Evolutionary conservation across 2,888 invertebrate species (phyloP).

Genomic region (Patella depressa): DNA sequence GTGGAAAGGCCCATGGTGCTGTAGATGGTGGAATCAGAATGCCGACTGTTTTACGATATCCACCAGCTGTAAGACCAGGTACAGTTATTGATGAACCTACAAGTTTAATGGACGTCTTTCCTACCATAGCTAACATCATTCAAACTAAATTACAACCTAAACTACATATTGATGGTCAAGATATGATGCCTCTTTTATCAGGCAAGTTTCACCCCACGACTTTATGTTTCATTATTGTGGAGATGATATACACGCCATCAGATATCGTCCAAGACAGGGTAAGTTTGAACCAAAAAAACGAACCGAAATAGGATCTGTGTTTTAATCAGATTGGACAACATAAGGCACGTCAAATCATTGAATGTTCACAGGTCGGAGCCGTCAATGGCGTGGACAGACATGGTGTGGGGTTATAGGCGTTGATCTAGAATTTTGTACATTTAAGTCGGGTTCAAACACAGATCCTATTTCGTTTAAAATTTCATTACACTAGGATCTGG

Average conservation of each 20-base stretch:
- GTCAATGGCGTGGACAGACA: too few relatives aligned
- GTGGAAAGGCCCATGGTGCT: slow-evolving; percentile 67
- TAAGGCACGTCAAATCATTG: too few relatives aligned
- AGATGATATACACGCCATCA: slow-evolving; percentile 55
- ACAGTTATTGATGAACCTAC: slow-evolving; percentile 58
- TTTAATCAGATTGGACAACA: too few relatives aligned
- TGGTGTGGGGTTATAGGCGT: too few relatives aligned
- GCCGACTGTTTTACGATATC: slow-evolving; percentile 66
- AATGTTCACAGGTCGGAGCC: too few relatives aligned
- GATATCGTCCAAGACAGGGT: slow-evolving; percentile 56
- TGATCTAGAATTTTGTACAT: too few relatives aligned
- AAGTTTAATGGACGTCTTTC: slow-evolving; percentile 69
- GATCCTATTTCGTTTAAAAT: too few relatives aligned
- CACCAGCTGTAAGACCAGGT: slow-evolving; percentile 54
- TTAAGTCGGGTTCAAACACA: too few relatives aligned
- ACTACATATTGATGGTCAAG: slow-evolving; percentile 64
- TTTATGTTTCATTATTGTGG: slow-evolving; percentile 71
- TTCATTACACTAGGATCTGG: too few relatives aligned
- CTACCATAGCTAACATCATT: slow-evolving; percentile 61
- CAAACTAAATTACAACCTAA: slow-evolving; percentile 49
- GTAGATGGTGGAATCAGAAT: slow-evolving; percentile 71
- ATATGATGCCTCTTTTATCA: slow-evolving; percentile 63
- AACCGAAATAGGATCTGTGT: too few relatives aligned
- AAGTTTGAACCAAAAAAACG: background rate
- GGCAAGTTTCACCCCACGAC: slow-evolving; percentile 55